Evolutionary conservation across 2,888 invertebrate species (phyloP), one percentile per base, ranked within the genome.

Genomic region (Pseudococcus jackbeardsleyi): DNA sequence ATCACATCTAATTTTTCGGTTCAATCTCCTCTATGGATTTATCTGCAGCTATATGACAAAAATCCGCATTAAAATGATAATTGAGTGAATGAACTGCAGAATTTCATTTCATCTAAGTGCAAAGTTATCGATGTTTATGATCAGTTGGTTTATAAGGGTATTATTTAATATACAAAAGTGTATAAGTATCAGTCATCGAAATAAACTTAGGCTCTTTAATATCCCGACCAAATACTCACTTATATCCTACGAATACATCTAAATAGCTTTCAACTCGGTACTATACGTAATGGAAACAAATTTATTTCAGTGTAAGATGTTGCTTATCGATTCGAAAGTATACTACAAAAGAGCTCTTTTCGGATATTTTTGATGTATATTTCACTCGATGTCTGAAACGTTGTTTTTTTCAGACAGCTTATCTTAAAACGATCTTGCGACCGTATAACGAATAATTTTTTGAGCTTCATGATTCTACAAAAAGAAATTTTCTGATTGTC

Each of bases 281-380:
- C 9, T 6, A 72, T 72, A 26, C 33, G 12, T 72, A 72, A 72
- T 72, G 68, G 68, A 33, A 72, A 72, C 68, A 72, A 72, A 72
- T 72, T 72, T 72, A 72, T 72, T 72, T 72, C 19, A 22, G 19
- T 64, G 22, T 64, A 64, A 64, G 19, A 64, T 22, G 68, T 72
- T 72, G 68, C 68, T 72, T 33, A 72, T 64, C 64, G 64, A 64
- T 64, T 64, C 12, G 12, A 72, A 72, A 22, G 68, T 33, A 72
- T 33, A 26, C 54, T 54, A 15, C 11, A 26, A 64, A 72, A 33
- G 68, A 72, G 6, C 33, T 72, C 12, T 72, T 72, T 33, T 72
- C 15, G 33, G 6, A 72, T 72, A 64, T 64, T 64, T 72, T 72
- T 72, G 33, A 72, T 72, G 68, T 72, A 72, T 72, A 72, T 72